Base-by-base conservation (phyloP, 2,113 vertebrate genomes). In the Gymnogyps californianus region DNA sequence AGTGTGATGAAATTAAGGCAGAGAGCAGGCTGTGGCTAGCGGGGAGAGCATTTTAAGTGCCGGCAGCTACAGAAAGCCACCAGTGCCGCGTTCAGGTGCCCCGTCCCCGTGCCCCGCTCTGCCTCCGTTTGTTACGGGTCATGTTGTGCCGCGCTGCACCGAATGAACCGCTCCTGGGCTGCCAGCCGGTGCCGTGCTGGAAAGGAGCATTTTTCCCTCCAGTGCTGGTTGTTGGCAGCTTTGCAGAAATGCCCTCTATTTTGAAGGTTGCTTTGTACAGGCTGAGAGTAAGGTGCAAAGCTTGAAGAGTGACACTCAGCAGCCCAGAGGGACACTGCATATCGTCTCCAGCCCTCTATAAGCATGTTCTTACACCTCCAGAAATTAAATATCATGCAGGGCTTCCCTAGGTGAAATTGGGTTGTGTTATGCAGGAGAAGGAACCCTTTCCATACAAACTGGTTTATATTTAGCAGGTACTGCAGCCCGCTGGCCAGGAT, bases 131-230 rank as follows among this genome's bases (percentile, higher is more conserved):
- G 38, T 40, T 17, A 32, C 0, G 6, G 64, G 34, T 31, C 31
- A 1, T 9, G 11, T 9, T 26, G 64, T 46, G 49, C 42, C 14
- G 0, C 1, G 21, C 29, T 40, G 42, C 9, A 8, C 10, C 7
- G 1, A 54, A 55, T 2, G 2, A 80, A 38, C 38, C 6, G 1
- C 28, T 65, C 69, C 83, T 19, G 75, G 38, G 76, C 71, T 66
- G 71, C 31, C 0, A 6, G 65, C 36, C 0, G 0, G 3, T 17
- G 75, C 18, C 0, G 0, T 0, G 0, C 49, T 47, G 42, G 34
- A 24, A 78, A 74, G 47, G 47, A 65, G 32, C 25, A 49, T 72
- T n/a, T 11, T 7, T 11, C 22, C 57, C 18, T 16, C 15, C 34
- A 24, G 64, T 17, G 70, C 25, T 65, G 62, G 21, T 19, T 28